Evolutionary conservation across 2,888 invertebrate genomes (phyloP), one percentile per base, ranked within the genome.

Genomic region (Epirrhoe tristata): DNA sequence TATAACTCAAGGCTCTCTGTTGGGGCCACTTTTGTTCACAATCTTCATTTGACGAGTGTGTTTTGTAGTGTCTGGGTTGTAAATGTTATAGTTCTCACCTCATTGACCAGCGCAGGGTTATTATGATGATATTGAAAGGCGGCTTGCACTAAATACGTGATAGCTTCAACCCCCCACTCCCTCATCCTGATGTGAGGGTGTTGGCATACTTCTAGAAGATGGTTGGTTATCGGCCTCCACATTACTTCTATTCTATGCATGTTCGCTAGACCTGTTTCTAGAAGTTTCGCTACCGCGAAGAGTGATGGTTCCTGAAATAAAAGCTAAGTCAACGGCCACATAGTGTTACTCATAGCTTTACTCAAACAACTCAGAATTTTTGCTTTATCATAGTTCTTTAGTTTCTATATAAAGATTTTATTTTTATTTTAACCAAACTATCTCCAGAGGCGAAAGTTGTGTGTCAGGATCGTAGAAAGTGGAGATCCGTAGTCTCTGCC

Each of bases 81-180:
- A 8, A 43, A 12, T 12, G 39, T 43, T 34, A 12, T 2, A 1
- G 17, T 52, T 5, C 81, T 81, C 83, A 97, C 97, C 93, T 98
- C 96, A 80, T 98, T 98, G 76, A 97, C 97, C 58, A 97, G 95
- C 0, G 97, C 94, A 0, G 98, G 97, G 69, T 97, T 95, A 10
- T 95, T 95, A 84, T 98, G 97, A 83, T 97, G 97, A 83, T 97
- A 97, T 75, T 97, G 96, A 74, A 99, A 94, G 1, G 99, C 98
- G 0, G 98, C 97, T 85, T 97, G 98, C 0, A 99, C 98, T 55
- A 99, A 93, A 83, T 98, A 98, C 0, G 99, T 99, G 61, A 99
- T 96, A 0, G 99, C 98, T 88, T 99, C 98, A 0, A 99, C 98
- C 0, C 99, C 99, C 99, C 99, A 99, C 86, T 98, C 98, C 46